Percentiles rank a stretch among this genome's conserved stretches.
phyloP scores from a whole-genome alignment of 2,888 invertebrate species.

The Incurvaria masculella region DNA sequence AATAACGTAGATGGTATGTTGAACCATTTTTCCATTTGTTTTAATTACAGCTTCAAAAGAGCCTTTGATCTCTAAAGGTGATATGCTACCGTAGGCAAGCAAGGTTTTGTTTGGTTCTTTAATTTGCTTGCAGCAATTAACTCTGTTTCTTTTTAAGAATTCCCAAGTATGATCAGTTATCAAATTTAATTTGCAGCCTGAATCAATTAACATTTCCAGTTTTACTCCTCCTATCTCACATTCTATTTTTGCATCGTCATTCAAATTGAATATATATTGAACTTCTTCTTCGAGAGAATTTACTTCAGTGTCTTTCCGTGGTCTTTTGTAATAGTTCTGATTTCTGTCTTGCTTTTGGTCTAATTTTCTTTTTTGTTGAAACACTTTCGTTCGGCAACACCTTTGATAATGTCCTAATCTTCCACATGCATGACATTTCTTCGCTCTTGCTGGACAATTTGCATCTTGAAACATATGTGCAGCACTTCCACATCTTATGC shows the following conservation, averaged over 20 bases:
- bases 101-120: background rate
- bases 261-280: conserved; percentile 14
- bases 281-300: conserved; percentile 1
- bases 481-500: conserved; percentile 5
- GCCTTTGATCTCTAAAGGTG: background rate
- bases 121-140: background rate
- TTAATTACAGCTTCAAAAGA: conserved; percentile 1
- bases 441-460: conserved; percentile 5
- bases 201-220: conserved; percentile 16
- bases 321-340: too few relatives aligned
- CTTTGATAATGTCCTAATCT: conserved; percentile 9
- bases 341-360: too few relatives aligned
- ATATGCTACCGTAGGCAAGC: conserved; percentile 2
- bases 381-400: conserved; percentile 6
- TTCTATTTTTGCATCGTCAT: conserved; percentile 8
- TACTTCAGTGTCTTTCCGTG: too few relatives aligned
- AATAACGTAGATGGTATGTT: background rate
- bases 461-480: background rate
- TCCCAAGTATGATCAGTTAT: conserved; percentile 2
- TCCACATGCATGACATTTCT: conserved; percentile 7
- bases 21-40: background rate
- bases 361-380: too few relatives aligned
- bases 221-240: conserved; percentile 14
- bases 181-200: conserved; percentile 5
- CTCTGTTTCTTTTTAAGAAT: conserved; percentile 1